phyloP scores from a whole-genome alignment of 1,140 invertebrate species.

The Eueides isabella region DNA sequence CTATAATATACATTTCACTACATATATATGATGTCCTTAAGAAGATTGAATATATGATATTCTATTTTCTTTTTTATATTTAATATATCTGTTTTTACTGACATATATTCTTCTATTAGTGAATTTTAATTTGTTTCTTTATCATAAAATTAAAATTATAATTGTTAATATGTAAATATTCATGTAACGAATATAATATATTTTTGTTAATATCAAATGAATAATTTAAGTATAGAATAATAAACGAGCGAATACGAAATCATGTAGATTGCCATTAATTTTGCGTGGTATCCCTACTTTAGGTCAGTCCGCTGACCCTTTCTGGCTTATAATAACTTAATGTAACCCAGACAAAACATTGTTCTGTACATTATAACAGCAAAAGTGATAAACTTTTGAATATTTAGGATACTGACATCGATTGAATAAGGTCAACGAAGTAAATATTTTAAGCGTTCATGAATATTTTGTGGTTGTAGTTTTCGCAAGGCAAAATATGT shows the following conservation, averaged over 20 bases:
- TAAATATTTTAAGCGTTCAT: slow-evolving; percentile 9
- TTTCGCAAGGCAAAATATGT: background rate
- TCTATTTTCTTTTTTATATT: too few species aligned
- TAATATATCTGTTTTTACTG: background rate
- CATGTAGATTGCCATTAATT: background rate
- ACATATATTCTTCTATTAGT: background rate
- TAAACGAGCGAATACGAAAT: background rate
- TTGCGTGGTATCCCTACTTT: slow-evolving; percentile 12
- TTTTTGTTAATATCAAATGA: background rate
- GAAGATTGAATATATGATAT: too few species aligned
- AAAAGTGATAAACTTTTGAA: slow-evolving; percentile 23
- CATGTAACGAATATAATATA: background rate
- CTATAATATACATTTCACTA: too few species aligned
- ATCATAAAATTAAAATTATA: background rate
- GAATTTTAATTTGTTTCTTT: background rate
- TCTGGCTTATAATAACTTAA: slow-evolving; percentile 26
- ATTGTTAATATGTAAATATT: background rate
- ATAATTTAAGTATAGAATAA: background rate
- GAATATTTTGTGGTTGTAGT: background rate
- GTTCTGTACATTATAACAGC: slow-evolving; percentile 24
- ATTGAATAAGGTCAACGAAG: slow-evolving; percentile 21
- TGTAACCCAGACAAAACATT: slow-evolving; percentile 24
- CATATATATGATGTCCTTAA: too few species aligned
- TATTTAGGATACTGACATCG: slow-evolving; percentile 26
- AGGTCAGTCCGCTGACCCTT: slow-evolving; percentile 25